phyloP scores from a whole-genome alignment of 2,797 vertebrate genomes.

The Pagetopsis macropterus region DNA sequence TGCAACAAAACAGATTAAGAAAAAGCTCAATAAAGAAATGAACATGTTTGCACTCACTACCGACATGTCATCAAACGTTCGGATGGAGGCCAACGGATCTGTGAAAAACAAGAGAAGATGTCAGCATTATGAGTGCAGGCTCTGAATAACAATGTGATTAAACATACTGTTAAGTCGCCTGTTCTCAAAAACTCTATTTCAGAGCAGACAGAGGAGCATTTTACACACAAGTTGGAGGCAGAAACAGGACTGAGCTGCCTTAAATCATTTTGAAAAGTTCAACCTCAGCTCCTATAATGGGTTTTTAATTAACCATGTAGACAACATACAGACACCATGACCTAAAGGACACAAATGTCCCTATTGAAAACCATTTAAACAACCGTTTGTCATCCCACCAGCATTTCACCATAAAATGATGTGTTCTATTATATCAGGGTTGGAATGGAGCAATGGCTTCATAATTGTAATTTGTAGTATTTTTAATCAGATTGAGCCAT shows the following conservation, averaged over 20 bases:
- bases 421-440: too few relatives aligned
- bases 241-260: not conserved
- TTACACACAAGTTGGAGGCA: not conserved
- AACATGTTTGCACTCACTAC: constrained; percentile 80
- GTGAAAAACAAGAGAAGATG: constrained; percentile 50
- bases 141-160: constrained; percentile 1
- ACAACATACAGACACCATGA: too few relatives aligned
- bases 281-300: too few relatives aligned
- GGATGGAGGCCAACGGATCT: constrained; percentile 88
- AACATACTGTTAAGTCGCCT: not conserved
- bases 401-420: too few relatives aligned
- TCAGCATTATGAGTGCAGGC: not conserved
- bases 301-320: too few relatives aligned
- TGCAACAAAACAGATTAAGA: not conserved
- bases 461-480: too few relatives aligned
- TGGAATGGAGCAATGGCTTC: too few relatives aligned
- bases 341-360: too few relatives aligned
- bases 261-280: too few relatives aligned
- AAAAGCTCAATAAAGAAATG: not conserved
- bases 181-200: not conserved
- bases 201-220: not conserved
- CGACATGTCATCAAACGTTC: constrained; percentile 88
- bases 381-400: too few relatives aligned
- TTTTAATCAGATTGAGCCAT: too few relatives aligned
- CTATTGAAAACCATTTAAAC: too few relatives aligned